These are phyloP conservation scores for Condylura cristata DNA, from an alignment of 2,113 vertebrate genomes.

Conservation along the genomic window DNA sequence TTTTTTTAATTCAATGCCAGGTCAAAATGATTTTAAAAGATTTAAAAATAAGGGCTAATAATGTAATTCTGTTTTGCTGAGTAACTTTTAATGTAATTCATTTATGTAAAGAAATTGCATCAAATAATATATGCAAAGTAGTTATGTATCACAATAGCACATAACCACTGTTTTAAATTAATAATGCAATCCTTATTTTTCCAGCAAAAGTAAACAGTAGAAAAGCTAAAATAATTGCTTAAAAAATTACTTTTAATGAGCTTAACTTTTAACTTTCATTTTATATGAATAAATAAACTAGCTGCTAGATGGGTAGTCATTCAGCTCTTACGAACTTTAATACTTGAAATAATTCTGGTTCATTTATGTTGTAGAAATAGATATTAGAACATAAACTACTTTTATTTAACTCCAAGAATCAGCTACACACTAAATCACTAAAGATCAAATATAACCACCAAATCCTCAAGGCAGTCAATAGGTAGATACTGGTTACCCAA, in stretches of 20 bases:
- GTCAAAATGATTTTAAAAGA: background rate
- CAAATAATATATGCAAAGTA: conserved; percentile 25
- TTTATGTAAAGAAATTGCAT: background rate
- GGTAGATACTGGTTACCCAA: rapidly evolving
- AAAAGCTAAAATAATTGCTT: conserved; percentile 11
- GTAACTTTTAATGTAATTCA: background rate
- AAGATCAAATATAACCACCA: background rate
- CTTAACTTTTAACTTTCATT: background rate
- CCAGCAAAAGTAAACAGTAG: background rate
- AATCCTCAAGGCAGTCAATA: background rate
- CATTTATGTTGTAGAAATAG: background rate
- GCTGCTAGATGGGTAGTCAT: background rate
- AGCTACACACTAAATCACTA: background rate
- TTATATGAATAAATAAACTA: conserved; percentile 10
- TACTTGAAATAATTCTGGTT: background rate
- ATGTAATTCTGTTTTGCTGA: conserved; percentile 11
- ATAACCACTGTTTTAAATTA: background rate
- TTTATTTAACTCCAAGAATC: background rate
- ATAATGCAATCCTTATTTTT: conserved; percentile 2
- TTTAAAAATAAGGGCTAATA: conserved; percentile 26
- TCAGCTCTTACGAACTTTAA: background rate
- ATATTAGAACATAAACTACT: background rate
- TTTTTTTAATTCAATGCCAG: background rate
- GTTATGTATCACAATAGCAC: background rate
- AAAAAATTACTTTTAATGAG: background rate